A percentile compares a stretch with the other conserved stretches of the same genome.
Evolutionary conservation across 2,888 invertebrate genomes (phyloP).

Genomic region (Alsophila aescularia): DNA sequence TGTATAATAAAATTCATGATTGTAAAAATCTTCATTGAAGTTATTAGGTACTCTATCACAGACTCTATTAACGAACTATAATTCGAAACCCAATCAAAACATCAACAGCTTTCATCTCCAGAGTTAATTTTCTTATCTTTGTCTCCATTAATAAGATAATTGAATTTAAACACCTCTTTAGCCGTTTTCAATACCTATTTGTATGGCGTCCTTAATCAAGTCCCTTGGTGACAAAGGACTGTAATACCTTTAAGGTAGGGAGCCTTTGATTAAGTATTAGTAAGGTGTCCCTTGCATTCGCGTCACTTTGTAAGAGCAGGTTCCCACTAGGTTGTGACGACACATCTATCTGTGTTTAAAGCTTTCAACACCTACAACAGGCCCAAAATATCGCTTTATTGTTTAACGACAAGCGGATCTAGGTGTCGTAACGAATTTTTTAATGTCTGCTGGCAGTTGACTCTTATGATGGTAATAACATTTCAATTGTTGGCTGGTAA

Average conservation of each 20-base stretch:
- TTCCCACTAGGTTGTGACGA: too few relatives aligned
- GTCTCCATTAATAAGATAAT: background rate
- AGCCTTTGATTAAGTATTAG: background rate
- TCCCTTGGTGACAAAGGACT: constrained; percentile 6
- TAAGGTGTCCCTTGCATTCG: background rate
- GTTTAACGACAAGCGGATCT: too few relatives aligned
- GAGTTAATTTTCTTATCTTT: constrained; percentile 5
- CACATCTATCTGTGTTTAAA: too few relatives aligned
- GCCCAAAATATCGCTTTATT: too few relatives aligned
- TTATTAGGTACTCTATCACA: background rate
- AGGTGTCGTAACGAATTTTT: too few relatives aligned
- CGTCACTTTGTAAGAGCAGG: background rate
- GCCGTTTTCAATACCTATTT: background rate
- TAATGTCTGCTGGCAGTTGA: too few relatives aligned
- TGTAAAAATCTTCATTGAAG: too few relatives aligned
- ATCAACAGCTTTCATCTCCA: background rate
- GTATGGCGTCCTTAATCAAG: constrained; percentile 9
- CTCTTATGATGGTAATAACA: too few relatives aligned
- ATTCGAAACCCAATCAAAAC: background rate
- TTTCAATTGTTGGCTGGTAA: too few relatives aligned
- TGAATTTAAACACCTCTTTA: constrained; percentile 4
- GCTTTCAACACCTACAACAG: too few relatives aligned
- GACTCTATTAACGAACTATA: background rate
- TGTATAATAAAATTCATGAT: too few relatives aligned
- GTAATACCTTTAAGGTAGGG: constrained; percentile 3